phyloP scores from a whole-genome alignment of 92 coral and sea anemone species.

The Parazoanthus swiftii region DNA sequence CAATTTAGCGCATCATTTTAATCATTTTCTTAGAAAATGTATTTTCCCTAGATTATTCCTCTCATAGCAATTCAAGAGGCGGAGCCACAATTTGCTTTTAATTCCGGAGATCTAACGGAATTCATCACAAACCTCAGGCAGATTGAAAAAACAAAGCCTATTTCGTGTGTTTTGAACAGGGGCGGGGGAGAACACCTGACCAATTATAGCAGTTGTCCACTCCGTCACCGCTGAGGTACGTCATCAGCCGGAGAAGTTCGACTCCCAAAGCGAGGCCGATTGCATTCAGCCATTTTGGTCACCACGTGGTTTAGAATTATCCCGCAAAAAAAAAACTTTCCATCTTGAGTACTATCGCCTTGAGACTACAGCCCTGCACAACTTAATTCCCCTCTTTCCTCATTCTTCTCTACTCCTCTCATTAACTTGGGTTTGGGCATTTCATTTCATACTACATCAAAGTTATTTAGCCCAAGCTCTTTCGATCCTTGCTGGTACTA shows the following conservation, averaged over 20 bases:
- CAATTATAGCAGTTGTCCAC: no score
- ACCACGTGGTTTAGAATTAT: neutral
- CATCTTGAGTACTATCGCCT: neutral
- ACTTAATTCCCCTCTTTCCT: neutral
- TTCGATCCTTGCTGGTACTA: no score
- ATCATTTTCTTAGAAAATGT: no score
- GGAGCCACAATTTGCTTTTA: neutral
- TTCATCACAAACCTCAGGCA: neutral
- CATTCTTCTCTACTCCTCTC: neutral
- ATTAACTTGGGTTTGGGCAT: neutral
- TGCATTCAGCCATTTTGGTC: no score
- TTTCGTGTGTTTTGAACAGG: neutral
- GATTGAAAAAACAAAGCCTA: neutral
- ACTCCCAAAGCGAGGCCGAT: no score
- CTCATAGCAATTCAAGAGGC: neutral
- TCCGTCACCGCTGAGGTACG: no score
- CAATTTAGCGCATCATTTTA: no score
- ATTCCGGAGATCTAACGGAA: neutral
- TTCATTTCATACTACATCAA: neutral
- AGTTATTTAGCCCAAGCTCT: neutral
- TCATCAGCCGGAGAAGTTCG: no score
- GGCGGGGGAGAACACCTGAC: no score
- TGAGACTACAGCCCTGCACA: neutral
- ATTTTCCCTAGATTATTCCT: neutral
- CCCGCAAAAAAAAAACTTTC: neutral